Percentiles rank a stretch among this genome's conserved stretches.
Conservation (phyloP, 2,113 vertebrate species). For the Galemys pyrenaicus region DNA sequence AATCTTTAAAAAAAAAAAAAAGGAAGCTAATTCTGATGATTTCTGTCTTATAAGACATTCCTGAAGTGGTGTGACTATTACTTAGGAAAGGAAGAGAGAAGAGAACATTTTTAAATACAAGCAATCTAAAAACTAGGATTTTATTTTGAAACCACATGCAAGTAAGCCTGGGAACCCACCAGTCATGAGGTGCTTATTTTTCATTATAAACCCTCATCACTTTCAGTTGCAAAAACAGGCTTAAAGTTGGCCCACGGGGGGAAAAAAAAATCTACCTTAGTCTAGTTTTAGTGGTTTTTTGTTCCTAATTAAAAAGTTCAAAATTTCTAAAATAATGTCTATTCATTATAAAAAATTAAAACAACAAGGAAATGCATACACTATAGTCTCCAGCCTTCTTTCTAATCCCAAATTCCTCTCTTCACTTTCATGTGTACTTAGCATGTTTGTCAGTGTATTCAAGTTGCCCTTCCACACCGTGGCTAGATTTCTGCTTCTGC, state of each 20-base stretch:
- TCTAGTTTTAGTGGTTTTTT: not conserved
- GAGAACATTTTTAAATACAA: not conserved
- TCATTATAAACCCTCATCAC: not conserved
- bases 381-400: not conserved
- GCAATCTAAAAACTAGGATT: not conserved
- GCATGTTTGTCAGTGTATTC: not conserved
- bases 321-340: not conserved
- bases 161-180: not conserved
- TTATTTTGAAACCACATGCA: not conserved
- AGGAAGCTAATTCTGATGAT: too few relatives aligned
- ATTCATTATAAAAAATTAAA: not conserved
- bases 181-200: not conserved
- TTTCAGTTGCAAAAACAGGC: not conserved
- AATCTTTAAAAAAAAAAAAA: too few relatives aligned
- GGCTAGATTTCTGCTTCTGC: not conserved
- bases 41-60: not conserved
- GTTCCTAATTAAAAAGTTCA: not conserved
- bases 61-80: not conserved
- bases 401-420: too few relatives aligned
- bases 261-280: not conserved
- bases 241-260: not conserved
- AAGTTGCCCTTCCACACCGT: not conserved
- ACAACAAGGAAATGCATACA: not conserved
- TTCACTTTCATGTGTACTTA: not conserved
- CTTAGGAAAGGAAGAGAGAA: too few relatives aligned